Conservation (phyloP, 2,797 vertebrate genomes). For the Poliocrania exsul region DNA sequence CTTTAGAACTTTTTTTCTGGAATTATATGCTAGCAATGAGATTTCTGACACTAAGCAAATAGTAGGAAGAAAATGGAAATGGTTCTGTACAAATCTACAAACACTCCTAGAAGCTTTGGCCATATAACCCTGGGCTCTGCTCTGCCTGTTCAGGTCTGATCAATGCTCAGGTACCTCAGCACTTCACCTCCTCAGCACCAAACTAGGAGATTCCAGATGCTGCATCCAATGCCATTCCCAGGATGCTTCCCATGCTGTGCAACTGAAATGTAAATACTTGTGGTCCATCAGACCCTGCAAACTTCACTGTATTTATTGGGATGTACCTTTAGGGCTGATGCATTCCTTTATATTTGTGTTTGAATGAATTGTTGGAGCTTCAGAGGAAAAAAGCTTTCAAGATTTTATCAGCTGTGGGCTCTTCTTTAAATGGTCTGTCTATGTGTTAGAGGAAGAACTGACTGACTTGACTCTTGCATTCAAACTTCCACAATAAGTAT, state of each 20-base stretch:
- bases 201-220: neutral
- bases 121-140: neutral
- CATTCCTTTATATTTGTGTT: neutral
- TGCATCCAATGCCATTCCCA: neutral
- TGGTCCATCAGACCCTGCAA: neutral
- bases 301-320: neutral
- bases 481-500: neutral
- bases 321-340: neutral
- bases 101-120: neutral
- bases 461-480: neutral
- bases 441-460: neutral
- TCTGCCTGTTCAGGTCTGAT: neutral
- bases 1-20: neutral
- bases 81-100: neutral
- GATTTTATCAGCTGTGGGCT: neutral
- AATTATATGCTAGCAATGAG: neutral
- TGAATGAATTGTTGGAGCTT: neutral
- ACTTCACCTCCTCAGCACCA: neutral
- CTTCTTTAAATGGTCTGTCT: neutral
- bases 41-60: neutral
- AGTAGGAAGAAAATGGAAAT: neutral
- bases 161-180: neutral
- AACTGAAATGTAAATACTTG: rapidly evolving
- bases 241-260: rapidly evolving
- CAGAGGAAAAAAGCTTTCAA: neutral